These are phyloP conservation scores for Chaetogeoica ovagalla DNA, from an alignment of 2,888 invertebrate species.

Conservation along the genomic window DNA sequence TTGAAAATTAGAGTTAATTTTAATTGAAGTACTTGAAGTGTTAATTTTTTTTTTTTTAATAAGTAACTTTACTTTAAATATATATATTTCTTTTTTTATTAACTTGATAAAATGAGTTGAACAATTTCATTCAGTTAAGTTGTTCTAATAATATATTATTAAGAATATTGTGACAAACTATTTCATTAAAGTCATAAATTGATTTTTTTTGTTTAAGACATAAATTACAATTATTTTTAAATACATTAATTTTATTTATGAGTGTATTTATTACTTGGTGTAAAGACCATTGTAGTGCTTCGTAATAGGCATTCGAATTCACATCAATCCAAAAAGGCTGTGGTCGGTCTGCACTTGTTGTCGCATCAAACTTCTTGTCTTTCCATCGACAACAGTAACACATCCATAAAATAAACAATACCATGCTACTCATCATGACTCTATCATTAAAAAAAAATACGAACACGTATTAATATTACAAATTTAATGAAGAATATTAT, in stretches of 20 bases:
- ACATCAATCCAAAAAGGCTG: constrained; percentile 54
- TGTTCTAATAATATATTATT: not conserved
- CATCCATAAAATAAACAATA: constrained; percentile 54
- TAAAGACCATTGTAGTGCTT: constrained; percentile 47
- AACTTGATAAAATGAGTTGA: no score
- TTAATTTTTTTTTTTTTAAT: no score
- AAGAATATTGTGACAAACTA: not conserved
- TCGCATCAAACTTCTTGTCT: constrained; percentile 53
- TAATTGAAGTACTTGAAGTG: no score
- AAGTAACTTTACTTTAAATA: no score
- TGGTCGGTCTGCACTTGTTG: constrained; percentile 31
- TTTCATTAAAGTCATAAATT: not conserved
- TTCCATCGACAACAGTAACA: constrained; percentile 55
- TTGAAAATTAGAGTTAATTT: no score
- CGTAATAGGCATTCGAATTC: constrained; percentile 53
- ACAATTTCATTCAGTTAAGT: not conserved
- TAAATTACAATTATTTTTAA: not conserved
- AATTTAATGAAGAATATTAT: no score
- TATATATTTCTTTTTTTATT: no score
- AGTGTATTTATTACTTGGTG: constrained; percentile 28
- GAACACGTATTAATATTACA: no score
- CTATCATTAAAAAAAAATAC: constrained; percentile 10
- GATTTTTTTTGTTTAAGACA: not conserved
- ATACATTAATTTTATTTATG: not conserved
- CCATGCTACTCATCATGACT: constrained; percentile 54